Evolutionary conservation across 1,140 invertebrate species (phyloP).

Genomic region (Lethrus apterus): DNA sequence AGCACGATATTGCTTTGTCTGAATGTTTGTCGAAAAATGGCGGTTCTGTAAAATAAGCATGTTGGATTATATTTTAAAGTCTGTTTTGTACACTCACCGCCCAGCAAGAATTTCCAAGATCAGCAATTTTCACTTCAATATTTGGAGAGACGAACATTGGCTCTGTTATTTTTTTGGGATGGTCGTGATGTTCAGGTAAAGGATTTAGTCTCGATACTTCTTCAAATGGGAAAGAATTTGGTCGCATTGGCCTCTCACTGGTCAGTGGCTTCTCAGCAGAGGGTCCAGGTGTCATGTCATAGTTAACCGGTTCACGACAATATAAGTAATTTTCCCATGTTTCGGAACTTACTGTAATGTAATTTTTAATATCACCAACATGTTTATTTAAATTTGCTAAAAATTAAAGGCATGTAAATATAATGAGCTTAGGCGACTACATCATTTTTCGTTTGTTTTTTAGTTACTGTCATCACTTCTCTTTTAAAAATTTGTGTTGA

Average conservation of each 20-base stretch:
- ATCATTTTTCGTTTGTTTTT: no score
- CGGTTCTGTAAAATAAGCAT: conserved; percentile 49
- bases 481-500: no score
- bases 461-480: no score
- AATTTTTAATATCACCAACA: no score
- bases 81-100: conserved; percentile 52
- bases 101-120: conserved; percentile 99
- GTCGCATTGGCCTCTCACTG: not conserved
- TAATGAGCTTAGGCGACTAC: no score
- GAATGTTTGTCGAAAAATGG: conserved; percentile 83
- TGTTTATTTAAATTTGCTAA: no score
- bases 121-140: conserved; percentile 91
- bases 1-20: conserved; percentile 95
- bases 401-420: no score
- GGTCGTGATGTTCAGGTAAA: not conserved
- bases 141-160: conserved; percentile 66
- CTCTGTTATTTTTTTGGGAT: conserved; percentile 1
- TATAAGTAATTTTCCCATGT: conserved; percentile 13
- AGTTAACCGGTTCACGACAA: conserved; percentile 5
- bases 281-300: not conserved
- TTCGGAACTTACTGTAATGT: conserved; percentile 10
- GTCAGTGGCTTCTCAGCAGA: not conserved
- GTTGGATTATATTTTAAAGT: not conserved
- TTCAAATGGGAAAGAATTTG: not conserved
- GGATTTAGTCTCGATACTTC: conserved; percentile 3